phyloP scores from a whole-genome alignment of 1,140 invertebrate species.

The Caenorhabditis tropicalis region DNA sequence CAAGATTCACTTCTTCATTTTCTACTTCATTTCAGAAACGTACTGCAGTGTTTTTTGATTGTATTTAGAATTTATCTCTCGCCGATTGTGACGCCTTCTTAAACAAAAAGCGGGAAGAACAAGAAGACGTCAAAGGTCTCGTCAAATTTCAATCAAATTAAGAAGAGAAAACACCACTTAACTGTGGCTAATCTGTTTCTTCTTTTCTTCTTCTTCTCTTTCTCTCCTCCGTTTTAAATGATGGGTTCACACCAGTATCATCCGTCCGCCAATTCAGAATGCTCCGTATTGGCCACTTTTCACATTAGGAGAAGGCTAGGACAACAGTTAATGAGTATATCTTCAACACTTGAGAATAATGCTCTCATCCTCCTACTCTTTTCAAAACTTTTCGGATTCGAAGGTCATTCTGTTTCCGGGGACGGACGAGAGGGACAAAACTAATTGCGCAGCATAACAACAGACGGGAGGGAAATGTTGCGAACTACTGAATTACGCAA shows the following conservation, averaged over 20 bases:
- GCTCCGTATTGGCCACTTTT: not conserved
- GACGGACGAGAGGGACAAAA: not conserved
- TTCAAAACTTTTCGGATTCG: not conserved
- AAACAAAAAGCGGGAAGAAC: not conserved
- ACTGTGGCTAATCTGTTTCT: slow-evolving; percentile 8
- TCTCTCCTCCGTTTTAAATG: not conserved
- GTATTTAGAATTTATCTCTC: not conserved
- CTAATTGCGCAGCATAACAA: slow-evolving; percentile 1
- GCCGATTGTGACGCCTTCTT: not conserved
- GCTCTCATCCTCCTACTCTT: not conserved
- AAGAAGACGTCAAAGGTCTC: not conserved
- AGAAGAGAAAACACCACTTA: slow-evolving; percentile 5
- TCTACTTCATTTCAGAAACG: slow-evolving; percentile 4
- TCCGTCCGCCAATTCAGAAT: not conserved
- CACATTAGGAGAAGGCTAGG: not conserved
- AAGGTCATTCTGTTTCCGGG: not conserved
- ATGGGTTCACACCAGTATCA: slow-evolving; percentile 37
- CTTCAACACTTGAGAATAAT: not conserved
- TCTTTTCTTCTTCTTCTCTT: not conserved
- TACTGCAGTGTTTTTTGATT: not conserved
- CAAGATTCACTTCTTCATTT: slow-evolving; percentile 30
- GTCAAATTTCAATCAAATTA: slow-evolving; percentile 35
- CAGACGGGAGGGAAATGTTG: not conserved
- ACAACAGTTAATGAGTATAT: not conserved
- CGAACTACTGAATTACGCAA: slow-evolving; percentile 28